phyloP scores from a whole-genome alignment of 2,113 vertebrate genomes.

The Puffinus mauretanicus region DNA sequence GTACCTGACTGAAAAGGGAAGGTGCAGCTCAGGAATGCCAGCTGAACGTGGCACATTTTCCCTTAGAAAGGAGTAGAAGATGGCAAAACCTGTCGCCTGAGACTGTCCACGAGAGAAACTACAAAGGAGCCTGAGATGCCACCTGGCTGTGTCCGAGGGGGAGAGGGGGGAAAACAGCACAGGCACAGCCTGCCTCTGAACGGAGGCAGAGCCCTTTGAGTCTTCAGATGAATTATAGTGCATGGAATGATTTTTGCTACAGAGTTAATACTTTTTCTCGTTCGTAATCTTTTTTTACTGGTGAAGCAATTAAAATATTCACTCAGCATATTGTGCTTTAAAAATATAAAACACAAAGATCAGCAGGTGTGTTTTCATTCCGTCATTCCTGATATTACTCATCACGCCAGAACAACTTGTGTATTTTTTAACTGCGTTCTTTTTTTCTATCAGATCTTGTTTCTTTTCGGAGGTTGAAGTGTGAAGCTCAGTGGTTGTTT shows the following conservation, averaged over 20 bases:
- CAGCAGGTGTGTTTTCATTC: background rate
- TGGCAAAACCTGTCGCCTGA: background rate
- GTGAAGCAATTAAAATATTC: constrained; percentile 21
- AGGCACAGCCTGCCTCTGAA: background rate
- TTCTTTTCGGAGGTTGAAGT: background rate
- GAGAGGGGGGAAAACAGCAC: background rate
- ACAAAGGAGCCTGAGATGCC: background rate
- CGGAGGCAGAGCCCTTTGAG: background rate
- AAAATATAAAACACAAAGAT: background rate
- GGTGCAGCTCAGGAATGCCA: background rate
- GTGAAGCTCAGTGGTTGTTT: background rate
- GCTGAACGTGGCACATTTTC: background rate
- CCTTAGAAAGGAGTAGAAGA: background rate
- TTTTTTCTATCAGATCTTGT: background rate
- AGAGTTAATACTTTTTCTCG: background rate
- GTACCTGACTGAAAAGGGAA: background rate
- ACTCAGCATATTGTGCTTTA: constrained; percentile 28
- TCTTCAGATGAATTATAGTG: background rate
- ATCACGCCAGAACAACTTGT: background rate
- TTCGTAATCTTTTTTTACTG: background rate
- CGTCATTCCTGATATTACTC: background rate
- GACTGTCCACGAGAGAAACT: background rate
- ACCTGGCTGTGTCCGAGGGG: background rate
- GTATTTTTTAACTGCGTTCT: background rate
- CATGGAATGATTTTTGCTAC: background rate